phyloP scores from a whole-genome alignment of 2,113 vertebrate species.

The Caretta caretta region DNA sequence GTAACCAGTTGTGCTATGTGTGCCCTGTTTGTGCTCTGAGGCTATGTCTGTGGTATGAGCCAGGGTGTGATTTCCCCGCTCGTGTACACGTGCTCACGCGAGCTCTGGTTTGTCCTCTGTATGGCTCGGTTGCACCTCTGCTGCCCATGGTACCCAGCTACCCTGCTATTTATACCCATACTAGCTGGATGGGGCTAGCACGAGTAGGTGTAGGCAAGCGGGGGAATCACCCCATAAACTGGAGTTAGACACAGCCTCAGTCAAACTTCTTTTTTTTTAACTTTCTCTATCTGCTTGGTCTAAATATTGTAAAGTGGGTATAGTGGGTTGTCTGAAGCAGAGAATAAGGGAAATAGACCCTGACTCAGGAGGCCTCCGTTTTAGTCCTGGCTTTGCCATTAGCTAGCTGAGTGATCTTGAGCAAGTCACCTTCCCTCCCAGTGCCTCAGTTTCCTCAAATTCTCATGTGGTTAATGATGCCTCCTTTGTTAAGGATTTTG shows the following conservation, averaged over 20 bases:
- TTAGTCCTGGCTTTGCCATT: background rate
- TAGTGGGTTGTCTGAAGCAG: background rate
- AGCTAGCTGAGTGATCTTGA: background rate
- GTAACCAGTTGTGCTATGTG: background rate
- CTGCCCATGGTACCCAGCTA: background rate
- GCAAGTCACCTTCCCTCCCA: background rate
- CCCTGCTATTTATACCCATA: background rate
- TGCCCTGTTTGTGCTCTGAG: background rate
- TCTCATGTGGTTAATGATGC: background rate
- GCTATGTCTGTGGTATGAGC: background rate
- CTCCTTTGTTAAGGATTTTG: background rate
- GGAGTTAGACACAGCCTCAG: background rate
- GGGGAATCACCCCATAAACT: background rate
- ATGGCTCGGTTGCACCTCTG: background rate
- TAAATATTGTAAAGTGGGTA: background rate
- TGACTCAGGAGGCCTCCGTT: accelerated
- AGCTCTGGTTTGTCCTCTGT: background rate
- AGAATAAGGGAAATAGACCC: accelerated
- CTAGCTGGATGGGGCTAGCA: background rate
- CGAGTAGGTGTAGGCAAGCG: background rate
- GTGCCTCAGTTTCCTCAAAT: background rate
- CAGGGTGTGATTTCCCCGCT: background rate
- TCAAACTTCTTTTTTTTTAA: background rate
- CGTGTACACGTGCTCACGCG: background rate
- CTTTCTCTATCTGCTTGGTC: background rate